Base-by-base conservation (phyloP, 1,140 invertebrate species). In the Penaeus indicus region DNA sequence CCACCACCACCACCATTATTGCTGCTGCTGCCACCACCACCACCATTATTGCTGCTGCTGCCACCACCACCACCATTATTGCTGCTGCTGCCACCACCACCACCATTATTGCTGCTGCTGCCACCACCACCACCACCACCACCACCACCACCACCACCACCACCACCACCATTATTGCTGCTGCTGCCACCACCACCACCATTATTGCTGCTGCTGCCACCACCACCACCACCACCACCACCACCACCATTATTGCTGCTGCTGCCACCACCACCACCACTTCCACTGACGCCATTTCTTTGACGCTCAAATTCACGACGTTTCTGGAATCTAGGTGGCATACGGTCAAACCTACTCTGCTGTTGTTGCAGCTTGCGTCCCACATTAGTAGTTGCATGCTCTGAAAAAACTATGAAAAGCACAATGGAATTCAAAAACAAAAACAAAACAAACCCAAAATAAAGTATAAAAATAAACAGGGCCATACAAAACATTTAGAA, bases 331-430 rank as follows among this genome's bases (percentile, higher is more conserved):
- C 89, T 78, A 32, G 90, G 89, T 77, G 89, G 90, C 90, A 89
- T 90, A 38, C 88, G 85, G 75, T 91, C 91, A 85, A 86, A 90
- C 54, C 90, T 85, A 78, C 85, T 89, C 38, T 82, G 81, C 32
- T 84, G 84, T 69, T 86, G 85, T 64, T 84, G 64, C 72, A 84
- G 72, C 62, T 90, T 86, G 82, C 81, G 80, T 64, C 69, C 89
- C 22, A 38, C 85, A 79, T 89, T 89, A 89, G 88, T 85, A 69
- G 83, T 25, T 72, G 67, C 88, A 89, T 89, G 88, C 83, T 88
- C 13, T 79, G 10, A n/a, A 64, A 62, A 72, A 82, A 78, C 21
- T 85, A 80, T 63, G 63, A 67, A 67, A 82, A 72, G 82, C 47
- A 81, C 27, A 72, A 83, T 54, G 54, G 54, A 54, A 54, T 54